Base-by-base conservation (phyloP, 2,113 vertebrate genomes). In the Caretta caretta region DNA sequence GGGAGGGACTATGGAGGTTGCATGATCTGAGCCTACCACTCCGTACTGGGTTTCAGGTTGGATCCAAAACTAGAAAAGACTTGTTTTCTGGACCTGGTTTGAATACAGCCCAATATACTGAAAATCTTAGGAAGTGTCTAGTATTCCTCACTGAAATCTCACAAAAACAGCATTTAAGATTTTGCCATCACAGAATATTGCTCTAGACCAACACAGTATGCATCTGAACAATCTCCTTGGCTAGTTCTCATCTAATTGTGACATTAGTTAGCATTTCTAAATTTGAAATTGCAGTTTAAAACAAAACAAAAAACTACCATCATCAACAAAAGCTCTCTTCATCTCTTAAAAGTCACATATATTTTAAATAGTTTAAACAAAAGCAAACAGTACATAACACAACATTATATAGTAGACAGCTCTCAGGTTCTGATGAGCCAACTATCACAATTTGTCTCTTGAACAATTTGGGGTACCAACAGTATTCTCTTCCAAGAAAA, bases 131-230 rank as follows among this genome's bases (percentile, higher is more conserved):
- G 0, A 75, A 54, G 65, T 0, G 20, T 31, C 7, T 24, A 29
- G 50, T 2, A 57, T 1, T 8, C 8, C 2, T 0, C 27, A 22
- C 20, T 4, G 79, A 35, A 48, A 90, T 46, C 75, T 88, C 51
- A 81, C 38, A 19, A n/a, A 48, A 24, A 38, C 20, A 42, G 4
- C 2, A 0, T 38, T 56, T 1, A 82, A 62, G 17, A 59, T 84
- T 88, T 78, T 82, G 42, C 49, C 84, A 42, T 22, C 29, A 10
- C 51, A 12, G 20, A 90, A 83, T 1, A 0, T 3, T 42, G 42
- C 31, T 35, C 54, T 53, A 54, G 82, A 46, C 31, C 53, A 83
- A 86, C 14, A n/a, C 42, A 88, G 9, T 2, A 0, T 0, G 0
- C 46, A 82, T 3, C 49, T 57, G 78, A 17, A 8, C 1, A 4